Evolutionary conservation across 1,140 invertebrate genomes (phyloP).

Genomic region (Scaptomyza pallida): DNA sequence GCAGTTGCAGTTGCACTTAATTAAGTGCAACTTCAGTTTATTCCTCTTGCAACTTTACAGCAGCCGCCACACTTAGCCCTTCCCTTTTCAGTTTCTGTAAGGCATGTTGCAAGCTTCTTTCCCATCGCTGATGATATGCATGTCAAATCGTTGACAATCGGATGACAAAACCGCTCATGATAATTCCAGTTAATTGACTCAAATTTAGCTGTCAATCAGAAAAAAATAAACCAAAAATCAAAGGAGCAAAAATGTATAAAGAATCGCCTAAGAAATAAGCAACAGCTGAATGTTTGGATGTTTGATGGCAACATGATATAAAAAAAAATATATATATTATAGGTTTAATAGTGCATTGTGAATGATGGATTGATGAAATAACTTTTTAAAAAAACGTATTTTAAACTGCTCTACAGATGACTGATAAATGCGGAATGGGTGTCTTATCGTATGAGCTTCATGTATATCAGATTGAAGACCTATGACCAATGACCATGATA

Average conservation of each 20-base stretch:
- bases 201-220: constrained; percentile 16
- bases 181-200: constrained; percentile 36
- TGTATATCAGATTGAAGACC: too few relatives aligned
- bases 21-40: constrained; percentile 75
- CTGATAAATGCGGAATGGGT: too few relatives aligned
- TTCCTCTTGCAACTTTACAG: background rate
- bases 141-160: constrained; percentile 70
- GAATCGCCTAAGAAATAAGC: too few relatives aligned
- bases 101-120: constrained; percentile 50
- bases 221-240: background rate
- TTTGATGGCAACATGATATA: too few relatives aligned
- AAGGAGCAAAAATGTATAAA: background rate
- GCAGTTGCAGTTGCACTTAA: constrained; percentile 80
- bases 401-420: too few relatives aligned
- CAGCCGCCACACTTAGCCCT: background rate
- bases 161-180: constrained; percentile 40
- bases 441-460: too few relatives aligned
- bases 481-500: too few relatives aligned
- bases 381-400: too few relatives aligned
- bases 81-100: background rate
- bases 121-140: constrained; percentile 41
- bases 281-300: too few relatives aligned
- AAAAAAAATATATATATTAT: too few relatives aligned
- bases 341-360: too few relatives aligned
- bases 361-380: too few relatives aligned